Evolutionary conservation across 2,113 vertebrate species (phyloP).

Genomic region (Terrapene triunguis): DNA sequence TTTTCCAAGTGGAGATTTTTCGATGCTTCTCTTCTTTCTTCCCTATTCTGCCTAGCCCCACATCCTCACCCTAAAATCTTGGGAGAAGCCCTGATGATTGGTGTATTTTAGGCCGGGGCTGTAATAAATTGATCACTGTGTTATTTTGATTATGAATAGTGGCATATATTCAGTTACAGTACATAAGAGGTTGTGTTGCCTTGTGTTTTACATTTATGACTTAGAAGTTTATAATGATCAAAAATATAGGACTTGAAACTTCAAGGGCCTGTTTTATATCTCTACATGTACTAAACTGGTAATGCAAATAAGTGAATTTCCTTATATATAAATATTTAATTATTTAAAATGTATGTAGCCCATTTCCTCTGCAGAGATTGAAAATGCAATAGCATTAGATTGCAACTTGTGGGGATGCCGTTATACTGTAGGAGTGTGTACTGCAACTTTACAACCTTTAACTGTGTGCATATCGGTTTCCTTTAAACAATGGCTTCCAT

Average conservation of each 20-base stretch:
- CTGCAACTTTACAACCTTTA: neutral
- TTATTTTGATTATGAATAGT: neutral
- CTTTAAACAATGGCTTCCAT: neutral
- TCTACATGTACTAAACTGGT: fast-evolving
- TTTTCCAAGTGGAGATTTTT: neutral
- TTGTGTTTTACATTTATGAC: fast-evolving
- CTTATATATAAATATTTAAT: fast-evolving
- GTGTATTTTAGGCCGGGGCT: fast-evolving
- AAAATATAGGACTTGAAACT: fast-evolving
- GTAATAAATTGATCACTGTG: fast-evolving
- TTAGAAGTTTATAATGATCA: neutral
- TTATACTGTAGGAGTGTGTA: fast-evolving
- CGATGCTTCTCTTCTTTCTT: neutral
- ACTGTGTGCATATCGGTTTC: neutral
- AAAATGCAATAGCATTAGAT: neutral
- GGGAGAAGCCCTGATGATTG: fast-evolving
- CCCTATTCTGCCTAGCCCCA: neutral
- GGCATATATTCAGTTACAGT: fast-evolving
- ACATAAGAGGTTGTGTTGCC: neutral
- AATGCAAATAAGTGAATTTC: neutral
- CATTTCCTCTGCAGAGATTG: neutral
- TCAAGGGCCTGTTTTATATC: fast-evolving
- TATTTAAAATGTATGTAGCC: neutral
- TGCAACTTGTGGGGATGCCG: neutral
- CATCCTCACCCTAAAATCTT: fast-evolving